These are phyloP conservation scores for Xanthorhoe designata DNA, from an alignment of 2,888 invertebrate species.

Conservation along the genomic window DNA sequence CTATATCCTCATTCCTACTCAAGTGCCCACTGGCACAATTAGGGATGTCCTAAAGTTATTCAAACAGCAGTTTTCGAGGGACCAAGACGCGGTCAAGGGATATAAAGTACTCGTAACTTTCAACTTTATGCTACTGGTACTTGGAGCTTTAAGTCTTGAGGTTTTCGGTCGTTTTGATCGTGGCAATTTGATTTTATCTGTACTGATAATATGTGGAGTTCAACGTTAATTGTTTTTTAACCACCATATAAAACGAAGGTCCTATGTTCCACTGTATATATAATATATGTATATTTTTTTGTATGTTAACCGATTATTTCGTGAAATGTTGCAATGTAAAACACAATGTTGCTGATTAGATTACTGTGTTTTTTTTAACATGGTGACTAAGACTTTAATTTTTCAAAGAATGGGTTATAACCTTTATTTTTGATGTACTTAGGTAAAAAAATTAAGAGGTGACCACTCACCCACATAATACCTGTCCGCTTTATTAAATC, in stretches of 20 bases:
- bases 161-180: neutral
- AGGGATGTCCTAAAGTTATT: conserved; percentile 38
- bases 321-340: too few species aligned
- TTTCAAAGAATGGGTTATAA: neutral
- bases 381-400: too few species aligned
- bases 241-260: too few species aligned
- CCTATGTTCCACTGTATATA: too few species aligned
- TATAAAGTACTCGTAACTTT: conserved; percentile 36
- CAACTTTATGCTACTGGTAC: conserved; percentile 36
- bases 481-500: conserved; percentile 43
- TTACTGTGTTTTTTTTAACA: too few species aligned
- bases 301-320: too few species aligned
- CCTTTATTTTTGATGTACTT: neutral
- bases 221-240: too few species aligned
- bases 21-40: conserved; percentile 27
- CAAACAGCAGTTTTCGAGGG: conserved; percentile 43
- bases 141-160: conserved; percentile 7
- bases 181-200: neutral
- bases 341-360: too few species aligned
- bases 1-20: conserved; percentile 12
- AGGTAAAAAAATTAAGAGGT: neutral
- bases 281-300: too few species aligned
- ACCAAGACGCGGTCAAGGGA: conserved; percentile 34
- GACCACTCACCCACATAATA: conserved; percentile 3
- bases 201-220: neutral